Base-by-base conservation (phyloP, 2,888 invertebrate species). In the Pristionchus exspectatus region DNA sequence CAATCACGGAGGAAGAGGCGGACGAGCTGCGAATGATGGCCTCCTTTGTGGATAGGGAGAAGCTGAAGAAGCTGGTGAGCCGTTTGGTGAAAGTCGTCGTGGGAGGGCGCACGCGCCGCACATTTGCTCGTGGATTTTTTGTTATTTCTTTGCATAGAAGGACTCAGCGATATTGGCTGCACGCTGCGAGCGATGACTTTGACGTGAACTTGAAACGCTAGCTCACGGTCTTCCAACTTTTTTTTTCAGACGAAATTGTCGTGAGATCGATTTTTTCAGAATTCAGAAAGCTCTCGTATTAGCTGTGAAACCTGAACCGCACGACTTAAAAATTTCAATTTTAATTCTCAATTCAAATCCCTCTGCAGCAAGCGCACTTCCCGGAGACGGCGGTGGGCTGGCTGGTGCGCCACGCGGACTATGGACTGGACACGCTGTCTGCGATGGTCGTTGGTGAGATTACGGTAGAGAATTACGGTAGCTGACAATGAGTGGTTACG, bases 321-420 rank as follows among this genome's bases (percentile, higher is more conserved):
- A 24, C 59, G 2, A 38, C 44, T 38, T 72, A 30, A 4, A 27
- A 33, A 27, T 72, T 27, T 30, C 12, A 18, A 12, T 66, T 66
- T 1, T 33, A 72, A 2, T 12, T 5, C 30, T 27, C 5, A 21
- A 72, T 18, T 50, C 9, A 27, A 4, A 14, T 12, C 38, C 21
- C 33, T 38, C 5, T 87, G n/a, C 87, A 87, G 87, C 38, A 54
- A 54, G 38, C 5, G n/a, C n/a, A 59, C 69, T 87, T 87, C 69
- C 87, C 87, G 24, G 66, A 66, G 38, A 44, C 56, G 44, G 56
- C 87, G n/a, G 27, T 69, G 30, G 66, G 66, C 18, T 87, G 87
- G 87, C 87, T 87, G n/a, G 30, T 87, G 69, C 87, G 69, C 4
- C 63, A 87, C 69, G 66, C 87, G 27, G 87, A 87, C 50, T 50